These are phyloP conservation scores for Melopsittacus undulatus DNA, from an alignment of 2,797 vertebrate genomes.

Conservation along the genomic window DNA sequence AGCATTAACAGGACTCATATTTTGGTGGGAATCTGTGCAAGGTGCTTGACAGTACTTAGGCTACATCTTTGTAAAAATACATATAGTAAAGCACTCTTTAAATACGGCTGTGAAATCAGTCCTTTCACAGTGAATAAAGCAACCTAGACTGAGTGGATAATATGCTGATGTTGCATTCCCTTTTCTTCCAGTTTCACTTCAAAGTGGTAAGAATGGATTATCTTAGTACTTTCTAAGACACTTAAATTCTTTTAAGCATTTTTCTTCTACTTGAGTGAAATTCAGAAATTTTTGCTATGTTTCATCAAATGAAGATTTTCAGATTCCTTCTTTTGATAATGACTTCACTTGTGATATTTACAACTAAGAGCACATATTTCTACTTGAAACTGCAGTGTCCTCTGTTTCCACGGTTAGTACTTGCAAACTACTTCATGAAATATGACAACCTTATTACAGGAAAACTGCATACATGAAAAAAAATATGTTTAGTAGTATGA, in stretches of 20 bases:
- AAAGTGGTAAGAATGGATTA: constrained; percentile 22
- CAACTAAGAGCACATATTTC: background rate
- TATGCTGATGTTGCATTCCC: constrained; percentile 21
- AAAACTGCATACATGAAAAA: background rate
- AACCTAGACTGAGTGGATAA: background rate
- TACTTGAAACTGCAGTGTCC: background rate
- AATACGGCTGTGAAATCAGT: background rate
- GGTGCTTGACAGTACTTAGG: background rate
- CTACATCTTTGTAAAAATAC: background rate
- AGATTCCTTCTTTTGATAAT: background rate
- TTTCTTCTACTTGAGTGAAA: background rate
- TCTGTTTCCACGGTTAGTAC: background rate
- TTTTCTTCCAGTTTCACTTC: constrained; percentile 53
- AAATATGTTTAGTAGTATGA: background rate
- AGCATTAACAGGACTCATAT: background rate
- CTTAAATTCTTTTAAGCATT: background rate
- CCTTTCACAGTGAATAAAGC: constrained; percentile 11
- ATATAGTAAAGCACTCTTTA: background rate
- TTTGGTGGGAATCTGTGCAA: background rate
- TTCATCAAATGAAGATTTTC: background rate
- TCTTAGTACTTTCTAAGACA: background rate
- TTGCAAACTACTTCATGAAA: background rate
- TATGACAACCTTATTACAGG: background rate
- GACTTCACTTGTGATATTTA: background rate
- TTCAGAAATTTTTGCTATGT: background rate